Base-by-base conservation (phyloP, 2,797 vertebrate species). In the Hydrophis major region DNA sequence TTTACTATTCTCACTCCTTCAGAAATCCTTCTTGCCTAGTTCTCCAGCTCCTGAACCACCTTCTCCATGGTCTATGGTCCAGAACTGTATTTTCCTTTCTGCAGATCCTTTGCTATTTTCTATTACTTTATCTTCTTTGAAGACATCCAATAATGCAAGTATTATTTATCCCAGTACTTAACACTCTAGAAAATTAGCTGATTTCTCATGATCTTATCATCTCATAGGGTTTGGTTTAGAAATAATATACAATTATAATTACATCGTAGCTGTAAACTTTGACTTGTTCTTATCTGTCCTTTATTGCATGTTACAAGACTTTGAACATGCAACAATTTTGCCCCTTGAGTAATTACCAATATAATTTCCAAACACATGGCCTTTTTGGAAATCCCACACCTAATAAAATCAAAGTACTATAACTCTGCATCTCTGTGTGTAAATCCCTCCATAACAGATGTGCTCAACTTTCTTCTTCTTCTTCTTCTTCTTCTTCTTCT, bases 111-210 rank as follows among this genome's bases (percentile, higher is more conserved):
- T 83, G 74, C 37, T 22, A 37, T 47, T 83, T 83, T 20, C 37
- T 47, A 47, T 83, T 47, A 25, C 22, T 83, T 83, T 47, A 47
- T 47, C 42, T 83, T 42, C 20, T 83, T 83, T 83, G 42, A 83
- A 83, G 42, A 47, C 42, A 83, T 83, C 10, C 22, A 47, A 47
- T 25, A 25, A 83, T 90, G 28, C 92, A 0, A 89, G 20, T 47
- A 47, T 94, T 88, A 87, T 60, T 91, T 93, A 5, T 56, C 78
- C 69, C 50, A 61, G 66, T 59, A 86, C 74, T 0, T 78, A 86
- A 78, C 60, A 93, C 89, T 93, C 69, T 66, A 83, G 86, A 94
- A 83, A 53, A n/a, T 11, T 28, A 78, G 37, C 86, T 88, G 88
- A 86, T 88, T 86, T 91, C 50, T n/a, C 8, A 14, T 14, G 3